phyloP scores from a whole-genome alignment of 2,113 vertebrate species.

The Campylomormyrus tamandua region DNA sequence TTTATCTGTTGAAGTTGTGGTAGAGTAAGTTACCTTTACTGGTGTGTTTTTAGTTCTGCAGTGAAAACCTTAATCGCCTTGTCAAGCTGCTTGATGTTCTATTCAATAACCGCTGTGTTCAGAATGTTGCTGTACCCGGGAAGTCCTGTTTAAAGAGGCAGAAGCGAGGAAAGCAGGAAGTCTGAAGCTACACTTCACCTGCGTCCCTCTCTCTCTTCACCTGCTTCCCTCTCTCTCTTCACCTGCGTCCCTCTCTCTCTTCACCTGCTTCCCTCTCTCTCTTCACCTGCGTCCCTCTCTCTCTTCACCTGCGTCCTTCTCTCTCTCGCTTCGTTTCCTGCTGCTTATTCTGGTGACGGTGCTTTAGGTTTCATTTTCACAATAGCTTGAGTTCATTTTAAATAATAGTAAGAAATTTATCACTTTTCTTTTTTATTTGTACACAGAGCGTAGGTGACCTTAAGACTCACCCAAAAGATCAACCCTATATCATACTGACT shows the following conservation, averaged over 20 bases:
- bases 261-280: no score
- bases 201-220: no score
- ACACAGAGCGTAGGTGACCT: neutral
- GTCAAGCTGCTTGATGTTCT: neutral
- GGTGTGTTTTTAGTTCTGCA: neutral
- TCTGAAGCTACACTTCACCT: neutral
- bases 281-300: no score
- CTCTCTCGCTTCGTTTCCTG: neutral
- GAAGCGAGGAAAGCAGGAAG: neutral
- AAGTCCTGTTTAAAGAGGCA: neutral
- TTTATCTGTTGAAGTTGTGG: neutral
- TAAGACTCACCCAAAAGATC: neutral
- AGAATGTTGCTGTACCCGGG: neutral
- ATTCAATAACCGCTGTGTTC: neutral
- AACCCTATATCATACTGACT: neutral
- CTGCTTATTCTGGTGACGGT: neutral
- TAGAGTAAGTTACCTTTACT: neutral
- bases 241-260: neutral
- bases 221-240: neutral
- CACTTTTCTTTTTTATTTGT: neutral
- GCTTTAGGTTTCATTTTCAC: neutral
- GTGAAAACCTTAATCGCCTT: neutral
- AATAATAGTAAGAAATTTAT: neutral
- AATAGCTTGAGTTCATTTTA: neutral
- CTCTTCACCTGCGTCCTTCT: no score